phyloP scores from a whole-genome alignment of 2,113 vertebrate genomes.

The Morphnarchus princeps region DNA sequence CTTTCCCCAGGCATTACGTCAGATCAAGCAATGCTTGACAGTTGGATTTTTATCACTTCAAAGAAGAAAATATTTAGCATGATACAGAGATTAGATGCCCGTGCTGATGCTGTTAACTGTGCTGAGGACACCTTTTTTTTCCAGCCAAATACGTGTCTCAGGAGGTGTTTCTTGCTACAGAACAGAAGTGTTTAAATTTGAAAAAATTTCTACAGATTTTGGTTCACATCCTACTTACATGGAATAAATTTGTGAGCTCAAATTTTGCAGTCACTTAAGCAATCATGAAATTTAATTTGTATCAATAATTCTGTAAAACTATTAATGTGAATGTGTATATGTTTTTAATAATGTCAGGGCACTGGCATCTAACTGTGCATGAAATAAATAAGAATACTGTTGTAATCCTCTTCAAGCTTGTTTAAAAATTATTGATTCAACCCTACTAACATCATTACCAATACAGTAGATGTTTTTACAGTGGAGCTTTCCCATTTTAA shows the following conservation, averaged over 20 bases:
- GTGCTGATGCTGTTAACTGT: constrained; percentile 23
- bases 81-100: constrained; percentile 24
- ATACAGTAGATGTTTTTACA: background rate
- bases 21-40: constrained; percentile 35
- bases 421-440: background rate
- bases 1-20: background rate
- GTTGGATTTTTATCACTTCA: constrained; percentile 36
- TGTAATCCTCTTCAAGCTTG: background rate
- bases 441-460: background rate
- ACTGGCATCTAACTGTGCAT: background rate
- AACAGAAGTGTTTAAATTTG: background rate
- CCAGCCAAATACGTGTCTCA: background rate
- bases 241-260: background rate
- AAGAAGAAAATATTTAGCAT: constrained; percentile 48
- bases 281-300: background rate
- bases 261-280: background rate
- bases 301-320: background rate
- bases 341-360: background rate
- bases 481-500: background rate
- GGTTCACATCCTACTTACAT: background rate
- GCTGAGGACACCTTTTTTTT: background rate
- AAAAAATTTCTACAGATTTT: background rate
- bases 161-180: background rate
- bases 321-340: background rate
- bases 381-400: background rate